Evolutionary conservation across 2,113 vertebrate species (phyloP).

Genomic region (Pristiophorus japonicus): DNA sequence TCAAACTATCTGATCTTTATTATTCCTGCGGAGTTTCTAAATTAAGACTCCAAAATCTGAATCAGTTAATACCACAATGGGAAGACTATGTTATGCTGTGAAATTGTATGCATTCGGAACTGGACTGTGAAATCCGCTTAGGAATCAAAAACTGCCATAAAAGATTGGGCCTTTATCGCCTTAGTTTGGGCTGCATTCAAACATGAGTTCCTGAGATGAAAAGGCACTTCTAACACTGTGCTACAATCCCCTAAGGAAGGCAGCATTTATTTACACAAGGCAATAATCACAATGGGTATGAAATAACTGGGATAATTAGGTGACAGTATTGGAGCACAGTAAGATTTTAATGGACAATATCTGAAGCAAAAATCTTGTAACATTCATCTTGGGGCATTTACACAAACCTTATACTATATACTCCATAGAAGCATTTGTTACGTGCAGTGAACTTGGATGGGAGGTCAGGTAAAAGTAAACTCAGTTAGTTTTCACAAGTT

Average conservation of each 20-base stretch:
- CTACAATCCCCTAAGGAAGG: not conserved
- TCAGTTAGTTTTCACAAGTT: not conserved
- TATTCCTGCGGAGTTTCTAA: not conserved
- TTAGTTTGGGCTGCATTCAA: not conserved
- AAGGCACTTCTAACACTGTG: not conserved
- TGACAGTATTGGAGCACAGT: not conserved
- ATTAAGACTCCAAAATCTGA: not conserved
- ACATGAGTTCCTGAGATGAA: not conserved
- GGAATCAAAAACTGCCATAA: not conserved
- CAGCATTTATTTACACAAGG: conserved; percentile 22
- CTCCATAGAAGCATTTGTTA: not conserved
- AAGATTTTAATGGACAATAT: conserved; percentile 19
- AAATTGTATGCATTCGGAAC: not conserved
- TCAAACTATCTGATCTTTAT: not conserved
- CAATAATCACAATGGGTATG: not conserved
- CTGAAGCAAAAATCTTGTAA: conserved; percentile 15
- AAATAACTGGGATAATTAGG: conserved; percentile 18
- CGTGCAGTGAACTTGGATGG: conserved; percentile 1
- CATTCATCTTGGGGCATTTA: conserved; percentile 11
- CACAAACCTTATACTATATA: not conserved
- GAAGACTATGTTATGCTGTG: not conserved
- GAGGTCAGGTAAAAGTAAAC: conserved; percentile 33
- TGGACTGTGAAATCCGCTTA: not conserved
- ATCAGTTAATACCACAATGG: not conserved
- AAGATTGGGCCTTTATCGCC: not conserved